These are phyloP conservation scores for Tolmerus cingulatus DNA, from an alignment of 2,888 invertebrate species.

Conservation along the genomic window DNA sequence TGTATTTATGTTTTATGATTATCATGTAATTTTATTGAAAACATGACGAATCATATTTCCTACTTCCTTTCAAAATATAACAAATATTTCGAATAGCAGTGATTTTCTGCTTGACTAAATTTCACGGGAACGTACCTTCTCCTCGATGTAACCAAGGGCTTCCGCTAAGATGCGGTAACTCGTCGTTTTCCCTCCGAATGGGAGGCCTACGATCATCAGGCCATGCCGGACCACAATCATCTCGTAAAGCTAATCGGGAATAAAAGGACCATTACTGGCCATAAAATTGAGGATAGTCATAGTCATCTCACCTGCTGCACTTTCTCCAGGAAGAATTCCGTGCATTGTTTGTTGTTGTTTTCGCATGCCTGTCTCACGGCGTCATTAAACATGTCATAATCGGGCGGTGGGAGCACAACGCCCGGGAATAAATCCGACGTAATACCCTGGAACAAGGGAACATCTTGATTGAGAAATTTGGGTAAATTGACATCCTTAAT, in stretches of 20 bases:
- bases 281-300: background rate
- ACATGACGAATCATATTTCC: too few relatives aligned
- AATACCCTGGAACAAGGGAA: conserved; percentile 92
- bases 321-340: conserved; percentile 86
- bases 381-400: conserved; percentile 76
- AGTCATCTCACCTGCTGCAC: conserved; percentile 67
- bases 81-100: too few relatives aligned
- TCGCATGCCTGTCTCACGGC: conserved; percentile 72
- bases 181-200: conserved; percentile 92
- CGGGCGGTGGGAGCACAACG: conserved; percentile 77
- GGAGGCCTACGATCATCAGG: conserved; percentile 90
- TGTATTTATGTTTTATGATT: too few relatives aligned
- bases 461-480: conserved; percentile 88
- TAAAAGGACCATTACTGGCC: background rate
- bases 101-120: background rate
- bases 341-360: conserved; percentile 81
- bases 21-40: too few relatives aligned
- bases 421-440: conserved; percentile 94
- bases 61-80: too few relatives aligned
- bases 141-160: conserved; percentile 78
- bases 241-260: conserved; percentile 78
- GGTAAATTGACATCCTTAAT: conserved; percentile 95
- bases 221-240: conserved; percentile 96
- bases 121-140: conserved; percentile 57
- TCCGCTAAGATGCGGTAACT: conserved; percentile 84